These are phyloP conservation scores for Myrmecobius fasciatus DNA, from an alignment of 2,113 vertebrate genomes.

Conservation along the genomic window DNA sequence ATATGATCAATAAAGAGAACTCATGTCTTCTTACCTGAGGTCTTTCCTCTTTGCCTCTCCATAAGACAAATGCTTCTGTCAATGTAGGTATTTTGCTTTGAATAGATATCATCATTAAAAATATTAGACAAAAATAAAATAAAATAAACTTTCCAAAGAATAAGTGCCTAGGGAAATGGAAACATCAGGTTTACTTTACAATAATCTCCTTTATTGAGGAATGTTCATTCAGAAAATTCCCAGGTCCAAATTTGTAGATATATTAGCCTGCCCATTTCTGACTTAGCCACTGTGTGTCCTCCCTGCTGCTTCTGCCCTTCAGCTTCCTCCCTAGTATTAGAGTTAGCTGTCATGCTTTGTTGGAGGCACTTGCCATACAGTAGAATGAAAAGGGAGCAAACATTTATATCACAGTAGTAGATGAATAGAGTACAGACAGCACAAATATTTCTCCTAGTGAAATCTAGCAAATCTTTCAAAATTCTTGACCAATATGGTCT, in stretches of 20 bases:
- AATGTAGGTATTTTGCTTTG: background rate
- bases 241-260: background rate
- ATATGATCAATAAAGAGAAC: background rate
- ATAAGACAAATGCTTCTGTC: background rate
- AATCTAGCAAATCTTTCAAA: background rate
- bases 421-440: background rate
- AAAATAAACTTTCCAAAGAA: background rate
- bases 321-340: background rate
- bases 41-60: background rate
- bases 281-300: background rate
- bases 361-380: background rate
- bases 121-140: background rate
- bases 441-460: background rate
- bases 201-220: background rate
- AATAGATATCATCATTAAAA: background rate
- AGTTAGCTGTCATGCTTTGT: background rate
- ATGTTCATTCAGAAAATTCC: background rate
- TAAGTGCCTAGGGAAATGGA: background rate
- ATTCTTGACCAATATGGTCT: background rate
- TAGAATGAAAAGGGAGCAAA: background rate
- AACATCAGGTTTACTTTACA: background rate
- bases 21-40: background rate
- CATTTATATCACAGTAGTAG: background rate
- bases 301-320: background rate
- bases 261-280: background rate